phyloP scores from a whole-genome alignment of 2,888 invertebrate genomes.

The Synanthedon andrenaeformis region DNA sequence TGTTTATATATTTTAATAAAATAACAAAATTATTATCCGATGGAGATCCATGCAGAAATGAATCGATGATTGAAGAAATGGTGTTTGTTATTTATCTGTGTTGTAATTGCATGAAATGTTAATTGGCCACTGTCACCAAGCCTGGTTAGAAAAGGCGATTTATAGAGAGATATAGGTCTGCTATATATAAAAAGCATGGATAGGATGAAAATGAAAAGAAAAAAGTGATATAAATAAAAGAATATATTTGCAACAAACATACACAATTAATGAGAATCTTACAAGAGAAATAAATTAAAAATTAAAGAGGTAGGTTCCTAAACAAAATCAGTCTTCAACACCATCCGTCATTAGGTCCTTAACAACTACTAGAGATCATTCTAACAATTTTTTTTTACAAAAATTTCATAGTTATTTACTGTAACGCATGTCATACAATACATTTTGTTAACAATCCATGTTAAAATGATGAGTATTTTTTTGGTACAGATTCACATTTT shows the following conservation, averaged over 20 bases:
- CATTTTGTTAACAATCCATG: background rate
- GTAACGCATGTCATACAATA: background rate
- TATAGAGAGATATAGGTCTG: slow-evolving; percentile 57
- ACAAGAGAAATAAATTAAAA: slow-evolving; percentile 37
- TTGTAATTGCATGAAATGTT: slow-evolving; percentile 45
- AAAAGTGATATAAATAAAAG: slow-evolving; percentile 65
- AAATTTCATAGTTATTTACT: background rate
- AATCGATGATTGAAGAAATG: slow-evolving; percentile 68
- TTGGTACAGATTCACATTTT: background rate
- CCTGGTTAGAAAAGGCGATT: slow-evolving; percentile 47
- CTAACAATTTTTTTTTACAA: slow-evolving; percentile 3
- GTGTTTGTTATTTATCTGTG: slow-evolving; percentile 56
- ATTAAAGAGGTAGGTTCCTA: slow-evolving; percentile 24
- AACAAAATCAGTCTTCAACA: slow-evolving; percentile 45
- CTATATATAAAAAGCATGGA: slow-evolving; percentile 62
- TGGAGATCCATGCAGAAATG: slow-evolving; percentile 68
- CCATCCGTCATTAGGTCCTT: slow-evolving; percentile 10
- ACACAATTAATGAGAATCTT: slow-evolving; percentile 60
- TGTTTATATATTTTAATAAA: slow-evolving; percentile 28
- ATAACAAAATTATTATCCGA: slow-evolving; percentile 41
- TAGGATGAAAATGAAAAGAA: slow-evolving; percentile 69
- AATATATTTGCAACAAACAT: slow-evolving; percentile 70
- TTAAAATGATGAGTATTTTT: background rate
- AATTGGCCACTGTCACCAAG: slow-evolving; percentile 59
- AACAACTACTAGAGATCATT: slow-evolving; percentile 57